Evolutionary conservation across 2,888 invertebrate genomes (phyloP).

Genomic region (Pocota personata): DNA sequence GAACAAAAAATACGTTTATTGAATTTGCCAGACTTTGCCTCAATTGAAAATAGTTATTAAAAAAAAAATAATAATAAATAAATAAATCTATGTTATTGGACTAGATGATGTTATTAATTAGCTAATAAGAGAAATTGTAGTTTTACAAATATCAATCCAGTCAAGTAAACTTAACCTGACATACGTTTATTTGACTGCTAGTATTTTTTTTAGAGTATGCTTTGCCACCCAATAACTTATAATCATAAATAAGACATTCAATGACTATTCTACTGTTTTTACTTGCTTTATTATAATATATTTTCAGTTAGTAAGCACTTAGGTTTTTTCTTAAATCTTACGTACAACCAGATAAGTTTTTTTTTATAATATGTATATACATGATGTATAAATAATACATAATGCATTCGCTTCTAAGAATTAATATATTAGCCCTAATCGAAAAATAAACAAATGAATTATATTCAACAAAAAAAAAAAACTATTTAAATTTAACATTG

Average conservation of each 20-base stretch:
- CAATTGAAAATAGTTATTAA: background rate
- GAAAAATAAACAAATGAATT: background rate
- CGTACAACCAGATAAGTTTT: slow-evolving; percentile 41
- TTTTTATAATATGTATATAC: background rate
- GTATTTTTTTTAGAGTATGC: background rate
- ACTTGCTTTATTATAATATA: background rate
- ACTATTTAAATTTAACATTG: background rate
- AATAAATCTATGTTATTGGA: slow-evolving; percentile 30
- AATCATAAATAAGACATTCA: background rate
- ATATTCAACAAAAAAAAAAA: background rate
- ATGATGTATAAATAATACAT: background rate
- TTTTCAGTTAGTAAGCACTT: slow-evolving; percentile 39
- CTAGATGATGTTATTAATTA: slow-evolving; percentile 24
- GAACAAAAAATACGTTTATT: slow-evolving; percentile 5
- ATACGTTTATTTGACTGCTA: background rate
- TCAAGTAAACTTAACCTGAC: background rate
- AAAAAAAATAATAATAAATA: slow-evolving; percentile 1
- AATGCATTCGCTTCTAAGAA: background rate
- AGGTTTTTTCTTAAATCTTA: slow-evolving; percentile 29
- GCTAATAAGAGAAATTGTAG: background rate
- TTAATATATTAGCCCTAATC: background rate
- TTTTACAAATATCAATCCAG: background rate
- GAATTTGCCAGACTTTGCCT: slow-evolving; percentile 20
- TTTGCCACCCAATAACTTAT: background rate
- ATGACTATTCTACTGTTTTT: slow-evolving; percentile 2